phyloP scores from a whole-genome alignment of 2,888 invertebrate species.

The Noctua janthe region DNA sequence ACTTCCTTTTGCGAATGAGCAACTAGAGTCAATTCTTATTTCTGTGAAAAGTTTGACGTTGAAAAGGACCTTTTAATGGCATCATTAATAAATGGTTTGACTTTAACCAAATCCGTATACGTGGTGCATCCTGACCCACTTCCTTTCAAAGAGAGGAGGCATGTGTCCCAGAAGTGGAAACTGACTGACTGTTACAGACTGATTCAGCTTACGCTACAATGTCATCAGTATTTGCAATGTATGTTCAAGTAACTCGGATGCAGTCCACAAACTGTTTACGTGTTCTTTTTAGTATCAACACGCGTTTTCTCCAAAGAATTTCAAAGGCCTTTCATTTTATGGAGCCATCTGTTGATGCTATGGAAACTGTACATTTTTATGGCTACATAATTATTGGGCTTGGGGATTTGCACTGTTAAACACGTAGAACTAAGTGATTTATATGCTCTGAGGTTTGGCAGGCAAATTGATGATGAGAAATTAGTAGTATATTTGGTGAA shows the following conservation, averaged over 20 bases:
- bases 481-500: neutral
- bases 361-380: conserved; percentile 39
- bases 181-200: neutral
- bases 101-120: neutral
- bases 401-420: conserved; percentile 24
- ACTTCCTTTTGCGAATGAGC: neutral
- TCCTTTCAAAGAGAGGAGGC: neutral
- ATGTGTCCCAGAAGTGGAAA: neutral
- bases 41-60: neutral
- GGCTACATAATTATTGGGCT: conserved; percentile 19
- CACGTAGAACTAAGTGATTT: conserved; percentile 5
- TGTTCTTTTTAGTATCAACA: conserved; percentile 47
- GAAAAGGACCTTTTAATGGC: neutral
- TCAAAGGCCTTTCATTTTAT: conserved; percentile 36
- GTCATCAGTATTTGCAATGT: neutral
- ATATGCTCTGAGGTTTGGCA: conserved; percentile 1
- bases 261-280: conserved; percentile 32
- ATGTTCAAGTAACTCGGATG: neutral
- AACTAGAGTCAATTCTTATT: neutral
- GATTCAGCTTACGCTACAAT: neutral
- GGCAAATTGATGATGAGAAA: conserved; percentile 14
- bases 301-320: conserved; percentile 38
- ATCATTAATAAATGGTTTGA: neutral
- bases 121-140: neutral
- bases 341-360: conserved; percentile 32